Conservation (phyloP, 2,797 vertebrate genomes). For the Aulostomus chinensis region DNA sequence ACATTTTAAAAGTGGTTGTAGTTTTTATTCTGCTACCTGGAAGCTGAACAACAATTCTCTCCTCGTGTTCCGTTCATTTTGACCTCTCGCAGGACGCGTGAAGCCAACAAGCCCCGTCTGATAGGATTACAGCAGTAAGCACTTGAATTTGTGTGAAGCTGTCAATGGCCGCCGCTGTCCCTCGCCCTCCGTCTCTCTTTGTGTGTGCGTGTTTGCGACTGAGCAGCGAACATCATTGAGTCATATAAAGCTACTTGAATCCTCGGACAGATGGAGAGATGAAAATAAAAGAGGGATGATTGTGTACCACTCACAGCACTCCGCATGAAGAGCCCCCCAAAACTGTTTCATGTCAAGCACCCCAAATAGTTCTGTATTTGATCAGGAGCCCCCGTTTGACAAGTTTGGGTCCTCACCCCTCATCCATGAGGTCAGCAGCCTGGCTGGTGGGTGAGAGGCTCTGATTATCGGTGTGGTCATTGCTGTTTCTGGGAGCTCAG, state of each 20-base stretch:
- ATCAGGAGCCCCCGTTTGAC: constrained; percentile 27
- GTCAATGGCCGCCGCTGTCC: constrained; percentile 13
- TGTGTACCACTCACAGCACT: constrained; percentile 55
- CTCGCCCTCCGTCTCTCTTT: not conserved
- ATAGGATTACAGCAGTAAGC: constrained; percentile 60
- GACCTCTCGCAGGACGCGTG: constrained; percentile 38
- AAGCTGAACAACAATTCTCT: constrained; percentile 2
- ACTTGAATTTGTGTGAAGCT: constrained; percentile 38
- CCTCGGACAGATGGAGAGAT: constrained; percentile 46
- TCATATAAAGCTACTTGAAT: constrained; percentile 54
- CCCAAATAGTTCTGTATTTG: constrained; percentile 38
- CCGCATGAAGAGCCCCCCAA: constrained; percentile 45
- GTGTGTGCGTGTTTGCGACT: constrained; percentile 16
- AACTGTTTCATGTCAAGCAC: constrained; percentile 51
- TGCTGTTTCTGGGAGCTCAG: too few species aligned
- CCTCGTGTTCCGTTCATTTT: constrained; percentile 13
- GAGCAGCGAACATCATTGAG: constrained; percentile 17
- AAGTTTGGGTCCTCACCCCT: constrained; percentile 37
- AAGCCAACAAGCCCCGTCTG: constrained; percentile 37
- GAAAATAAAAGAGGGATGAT: constrained; percentile 41
- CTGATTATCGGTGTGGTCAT: constrained; percentile 1
- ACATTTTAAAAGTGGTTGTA: not conserved
- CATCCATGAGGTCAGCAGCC: constrained; percentile 17
- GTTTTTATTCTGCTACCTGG: constrained; percentile 1
- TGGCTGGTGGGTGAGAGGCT: constrained; percentile 27